phyloP scores from a whole-genome alignment of 2,113 vertebrate genomes.

The Pao palembangensis region DNA sequence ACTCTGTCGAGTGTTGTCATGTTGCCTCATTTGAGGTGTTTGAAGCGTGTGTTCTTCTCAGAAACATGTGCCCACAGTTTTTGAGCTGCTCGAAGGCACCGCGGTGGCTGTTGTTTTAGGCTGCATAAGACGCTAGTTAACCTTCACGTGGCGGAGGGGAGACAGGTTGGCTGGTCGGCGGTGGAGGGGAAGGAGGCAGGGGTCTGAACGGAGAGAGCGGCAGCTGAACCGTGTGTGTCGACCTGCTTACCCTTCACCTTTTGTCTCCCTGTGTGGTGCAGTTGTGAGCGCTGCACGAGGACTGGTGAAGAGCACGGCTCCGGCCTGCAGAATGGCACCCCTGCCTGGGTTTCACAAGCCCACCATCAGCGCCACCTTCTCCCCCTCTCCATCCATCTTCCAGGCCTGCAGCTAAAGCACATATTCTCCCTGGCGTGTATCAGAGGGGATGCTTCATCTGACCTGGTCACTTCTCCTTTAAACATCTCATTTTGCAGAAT shows the following conservation, averaged over 20 bases:
- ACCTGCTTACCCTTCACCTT: conserved; percentile 72
- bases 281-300: conserved; percentile 51
- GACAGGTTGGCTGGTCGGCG: background rate
- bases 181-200: conserved; percentile 6
- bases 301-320: conserved; percentile 45
- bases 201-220: conserved; percentile 31
- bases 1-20: conserved; percentile 46
- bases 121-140: conserved; percentile 53
- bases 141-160: conserved; percentile 30
- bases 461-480: conserved; percentile 12
- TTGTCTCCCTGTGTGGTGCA: conserved; percentile 59
- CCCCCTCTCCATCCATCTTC: conserved; percentile 36
- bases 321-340: conserved; percentile 52
- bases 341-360: conserved; percentile 50
- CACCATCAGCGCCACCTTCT: background rate
- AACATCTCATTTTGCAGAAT: conserved; percentile 16
- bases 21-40: conserved; percentile 57
- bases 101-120: conserved; percentile 49
- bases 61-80: conserved; percentile 32
- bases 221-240: conserved; percentile 42
- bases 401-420: conserved; percentile 63
- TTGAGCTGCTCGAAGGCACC: conserved; percentile 50
- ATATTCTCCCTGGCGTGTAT: conserved; percentile 39
- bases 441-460: conserved; percentile 20
- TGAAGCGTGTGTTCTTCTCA: too few relatives aligned